Evolutionary conservation across 2,888 invertebrate species (phyloP), one percentile per base, ranked within the genome.

Genomic region (Sussaba pulchella): DNA sequence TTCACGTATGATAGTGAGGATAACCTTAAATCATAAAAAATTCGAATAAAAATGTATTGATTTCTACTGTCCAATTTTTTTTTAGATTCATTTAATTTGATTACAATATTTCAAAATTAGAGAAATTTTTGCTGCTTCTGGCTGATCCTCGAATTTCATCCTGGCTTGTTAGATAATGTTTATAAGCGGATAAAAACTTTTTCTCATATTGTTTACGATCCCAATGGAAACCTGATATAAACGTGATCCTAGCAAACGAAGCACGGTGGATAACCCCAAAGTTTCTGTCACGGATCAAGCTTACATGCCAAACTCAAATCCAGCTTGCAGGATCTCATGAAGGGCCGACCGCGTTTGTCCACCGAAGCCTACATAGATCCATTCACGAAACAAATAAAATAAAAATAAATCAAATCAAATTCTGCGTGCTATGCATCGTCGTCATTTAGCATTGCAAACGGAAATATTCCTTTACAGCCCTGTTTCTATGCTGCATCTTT

Each of bases 401-500:
- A n/a, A n/a, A n/a, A n/a, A n/a, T n/a, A n/a, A n/a, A n/a, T n/a
- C n/a, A n/a, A n/a, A n/a, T n/a, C n/a, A n/a, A n/a, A n/a, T n/a
- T n/a, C n/a, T n/a, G n/a, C n/a, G n/a, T n/a, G n/a, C n/a, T 78
- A 79, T 71, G 45, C 71, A 54, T 66, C 69, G 78, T 64, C 64
- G 57, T 73, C 69, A 72, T 45, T 70, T 78, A 66, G 21, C 47
- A 12, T 17, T 54, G n/a, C 24, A 14, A 26, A 41, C 10, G 57
- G 45, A 59, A 24, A 21, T 21, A 14, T 63, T 36, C 50, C n/a
- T 52, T 41, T 19, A 31, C 54, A 10, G 39, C 26, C 21, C 47
- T n/a, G 64, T 9, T 47, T 45, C 19, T 6, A 50, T 64, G 36
- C 64, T 86, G 83, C 77, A 76, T 86, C 86, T 85, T 85, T 85